phyloP scores from a whole-genome alignment of 2,888 invertebrate genomes.

The Drosophila paracracens region DNA sequence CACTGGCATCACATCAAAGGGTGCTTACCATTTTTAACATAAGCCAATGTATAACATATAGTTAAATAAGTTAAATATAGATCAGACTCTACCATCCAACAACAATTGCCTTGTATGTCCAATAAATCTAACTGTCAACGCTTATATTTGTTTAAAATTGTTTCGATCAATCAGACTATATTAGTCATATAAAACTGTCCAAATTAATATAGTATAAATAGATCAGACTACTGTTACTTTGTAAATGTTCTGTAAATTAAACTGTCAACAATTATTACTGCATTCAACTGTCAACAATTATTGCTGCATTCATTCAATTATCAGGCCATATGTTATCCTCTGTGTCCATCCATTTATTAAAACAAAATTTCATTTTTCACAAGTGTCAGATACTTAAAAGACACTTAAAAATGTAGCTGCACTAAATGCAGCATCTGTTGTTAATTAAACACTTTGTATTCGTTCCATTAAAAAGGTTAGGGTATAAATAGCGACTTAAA shows the following conservation, averaged over 20 bases:
- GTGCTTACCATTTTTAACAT: constrained; percentile 8
- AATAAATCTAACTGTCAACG: not conserved
- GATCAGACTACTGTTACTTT: not conserved
- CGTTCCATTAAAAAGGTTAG: not conserved
- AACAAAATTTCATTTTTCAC: not conserved
- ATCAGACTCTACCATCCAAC: not conserved
- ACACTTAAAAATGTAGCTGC: not conserved
- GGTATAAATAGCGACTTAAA: constrained; percentile 40
- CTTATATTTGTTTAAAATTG: not conserved
- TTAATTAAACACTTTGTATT: not conserved
- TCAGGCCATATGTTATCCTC: not conserved
- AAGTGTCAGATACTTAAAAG: not conserved
- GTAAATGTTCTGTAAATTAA: not conserved
- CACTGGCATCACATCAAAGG: constrained; percentile 37
- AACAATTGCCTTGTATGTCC: not conserved
- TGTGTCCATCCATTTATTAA: not conserved
- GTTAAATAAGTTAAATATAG: not conserved
- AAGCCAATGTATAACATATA: not conserved
- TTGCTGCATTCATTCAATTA: not conserved
- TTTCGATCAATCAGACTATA: not conserved
- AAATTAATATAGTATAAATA: not conserved
- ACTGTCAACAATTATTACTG: not conserved
- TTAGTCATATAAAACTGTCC: not conserved
- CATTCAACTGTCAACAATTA: not conserved
- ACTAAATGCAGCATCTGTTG: not conserved